Base-by-base conservation (phyloP, 2,888 invertebrate genomes). In the Parasteatoda lunata region DNA sequence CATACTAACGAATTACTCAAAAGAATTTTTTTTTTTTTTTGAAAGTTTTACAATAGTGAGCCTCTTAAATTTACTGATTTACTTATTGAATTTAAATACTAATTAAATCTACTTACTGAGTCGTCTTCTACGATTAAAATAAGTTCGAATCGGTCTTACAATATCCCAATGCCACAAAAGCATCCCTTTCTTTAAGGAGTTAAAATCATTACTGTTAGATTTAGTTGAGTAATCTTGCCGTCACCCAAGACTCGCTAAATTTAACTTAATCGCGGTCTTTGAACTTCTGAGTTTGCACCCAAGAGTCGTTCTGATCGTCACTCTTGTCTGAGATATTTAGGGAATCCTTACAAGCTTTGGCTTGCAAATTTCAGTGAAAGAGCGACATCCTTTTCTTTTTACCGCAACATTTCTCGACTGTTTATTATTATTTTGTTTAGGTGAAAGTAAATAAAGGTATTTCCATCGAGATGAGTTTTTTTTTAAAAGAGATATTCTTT, bases 261-360 rank as follows among this genome's bases (percentile, higher is more conserved):
- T 80, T 73, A 80, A 80, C 72, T 48, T 13, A 48, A 65, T 65
- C 70, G 51, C 80, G 80, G 80, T 80, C 80, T 51, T 52, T 73
- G 73, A 78, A 54, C 80, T 59, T 8, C 7, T 4, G 7, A 59
- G n/a, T 9, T 59, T 6, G 59, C 59, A 59, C 59, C 59, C 59
- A 59, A 59, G 7, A 59, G 11, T 59, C 11, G 7, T 59, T 30
- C 30, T 30, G 30, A 30, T 30, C 30, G 59, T 59, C 59, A 7
- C 13, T n/a, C 8, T n/a, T 11, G 54, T 54, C 54, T 7, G 54
- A 59, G 59, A 59, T 59, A 59, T 59, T 59, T 59, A 5, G 59
- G 59, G 59, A 59, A 59, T 59, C 59, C 59, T 1, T n/a, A 30
- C 30, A 30, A 30, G 30, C 30, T 30, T 30, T 30, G 30, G 30